Percentiles rank a stretch among this genome's conserved stretches.
phyloP scores from a whole-genome alignment of 2,797 vertebrate species.

The Schizothorax lantsangensis region DNA sequence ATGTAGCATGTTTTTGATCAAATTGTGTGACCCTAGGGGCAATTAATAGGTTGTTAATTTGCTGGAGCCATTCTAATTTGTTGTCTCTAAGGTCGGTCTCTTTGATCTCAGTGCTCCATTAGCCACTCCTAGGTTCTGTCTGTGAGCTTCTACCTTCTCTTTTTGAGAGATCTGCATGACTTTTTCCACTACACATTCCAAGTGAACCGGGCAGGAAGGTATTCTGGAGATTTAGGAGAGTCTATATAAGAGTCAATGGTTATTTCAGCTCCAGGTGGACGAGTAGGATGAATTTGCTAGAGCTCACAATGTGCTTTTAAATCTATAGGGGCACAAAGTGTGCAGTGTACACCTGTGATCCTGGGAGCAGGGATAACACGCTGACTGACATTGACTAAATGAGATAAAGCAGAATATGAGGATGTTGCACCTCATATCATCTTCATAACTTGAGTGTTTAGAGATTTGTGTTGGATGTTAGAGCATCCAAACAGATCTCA shows the following conservation, averaged over 20 bases:
- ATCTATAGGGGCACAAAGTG: conserved; percentile 39
- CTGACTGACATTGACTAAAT: neutral
- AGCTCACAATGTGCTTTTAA: conserved; percentile 71
- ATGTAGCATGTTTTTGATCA: conserved; percentile 76
- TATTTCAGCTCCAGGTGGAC: conserved; percentile 81
- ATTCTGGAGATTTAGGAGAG: conserved; percentile 82
- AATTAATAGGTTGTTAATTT: conserved; percentile 81
- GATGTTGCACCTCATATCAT: neutral
- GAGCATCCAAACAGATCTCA: conserved; percentile 64
- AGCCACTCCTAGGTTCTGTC: conserved; percentile 69
- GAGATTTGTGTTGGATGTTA: conserved; percentile 33
- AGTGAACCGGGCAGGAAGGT: conserved; percentile 81
- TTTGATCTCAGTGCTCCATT: conserved; percentile 80
- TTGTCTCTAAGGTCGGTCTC: conserved; percentile 69
- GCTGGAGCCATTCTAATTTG: conserved; percentile 75
- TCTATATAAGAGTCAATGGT: conserved; percentile 79
- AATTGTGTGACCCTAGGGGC: conserved; percentile 67
- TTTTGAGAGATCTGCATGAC: conserved; percentile 70
- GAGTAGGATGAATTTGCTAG: conserved; percentile 74
- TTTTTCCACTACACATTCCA: conserved; percentile 80
- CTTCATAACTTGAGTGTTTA: conserved; percentile 12
- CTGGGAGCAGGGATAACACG: conserved; percentile 26
- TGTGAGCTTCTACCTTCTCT: conserved; percentile 70
- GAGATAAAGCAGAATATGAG: conserved; percentile 10
- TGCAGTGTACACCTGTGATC: conserved; percentile 51